These are phyloP conservation scores for Diadema setosum DNA, from an alignment of 35 echinoderm and acorn worm genomes.

Conservation along the genomic window DNA sequence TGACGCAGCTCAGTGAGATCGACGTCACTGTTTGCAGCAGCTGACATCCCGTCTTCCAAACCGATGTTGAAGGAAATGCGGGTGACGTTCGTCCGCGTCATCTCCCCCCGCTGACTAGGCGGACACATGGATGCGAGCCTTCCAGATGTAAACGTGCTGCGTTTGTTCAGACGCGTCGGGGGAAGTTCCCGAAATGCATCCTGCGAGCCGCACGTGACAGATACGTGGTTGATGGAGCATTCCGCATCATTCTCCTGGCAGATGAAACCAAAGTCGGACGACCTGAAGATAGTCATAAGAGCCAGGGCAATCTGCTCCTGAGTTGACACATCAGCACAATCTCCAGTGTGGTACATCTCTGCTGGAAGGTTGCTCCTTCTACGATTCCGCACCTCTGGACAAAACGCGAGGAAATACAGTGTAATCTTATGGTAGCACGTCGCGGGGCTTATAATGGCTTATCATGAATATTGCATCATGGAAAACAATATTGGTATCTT, in stretches of 20 bases:
- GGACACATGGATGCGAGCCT: neutral
- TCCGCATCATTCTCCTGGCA: neutral
- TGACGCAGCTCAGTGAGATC: too few relatives aligned
- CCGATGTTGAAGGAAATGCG: neutral
- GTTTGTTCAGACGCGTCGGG: neutral
- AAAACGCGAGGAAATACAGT: too few relatives aligned
- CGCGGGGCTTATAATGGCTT: too few relatives aligned
- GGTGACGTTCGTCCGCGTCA: neutral
- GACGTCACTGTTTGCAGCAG: neutral
- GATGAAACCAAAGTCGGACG: neutral
- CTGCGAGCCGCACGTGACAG: neutral
- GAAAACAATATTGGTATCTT: too few relatives aligned
- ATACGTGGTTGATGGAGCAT: neutral
- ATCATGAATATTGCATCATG: too few relatives aligned
- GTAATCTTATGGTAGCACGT: too few relatives aligned
- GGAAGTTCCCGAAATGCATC: neutral
- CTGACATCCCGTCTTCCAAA: neutral
- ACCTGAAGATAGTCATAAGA: neutral
- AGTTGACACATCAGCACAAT: neutral
- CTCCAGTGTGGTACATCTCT: neutral
- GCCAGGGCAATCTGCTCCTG: neutral
- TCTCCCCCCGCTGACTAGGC: neutral
- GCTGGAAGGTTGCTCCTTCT: neutral
- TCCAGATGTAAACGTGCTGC: neutral
- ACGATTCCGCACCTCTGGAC: too few relatives aligned